phyloP scores from a whole-genome alignment of 2,888 invertebrate genomes.

The Clunio marinus region DNA sequence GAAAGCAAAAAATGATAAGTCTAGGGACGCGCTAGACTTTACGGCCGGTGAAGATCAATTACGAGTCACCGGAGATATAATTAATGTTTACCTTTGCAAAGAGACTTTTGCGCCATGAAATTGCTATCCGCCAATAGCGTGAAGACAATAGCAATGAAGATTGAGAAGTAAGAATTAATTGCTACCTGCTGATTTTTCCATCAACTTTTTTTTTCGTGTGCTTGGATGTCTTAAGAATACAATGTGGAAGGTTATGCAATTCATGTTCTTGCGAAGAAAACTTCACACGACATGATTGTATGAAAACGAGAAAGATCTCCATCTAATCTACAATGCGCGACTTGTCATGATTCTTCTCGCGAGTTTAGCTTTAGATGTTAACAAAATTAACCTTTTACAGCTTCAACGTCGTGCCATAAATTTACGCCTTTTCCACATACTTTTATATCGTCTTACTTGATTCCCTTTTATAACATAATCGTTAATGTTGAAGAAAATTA shows the following conservation, averaged over 20 bases:
- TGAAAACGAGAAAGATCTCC: conserved; percentile 12
- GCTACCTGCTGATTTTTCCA: conserved; percentile 32
- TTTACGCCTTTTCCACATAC: conserved; percentile 30
- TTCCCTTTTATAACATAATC: conserved; percentile 34
- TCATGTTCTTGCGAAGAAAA: not conserved
- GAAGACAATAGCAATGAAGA: conserved; percentile 31
- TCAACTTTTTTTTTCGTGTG: conserved; percentile 20
- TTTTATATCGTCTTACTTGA: not conserved
- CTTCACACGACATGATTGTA: conserved; percentile 18
- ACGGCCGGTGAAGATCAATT: conserved; percentile 18
- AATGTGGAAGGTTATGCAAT: conserved; percentile 10
- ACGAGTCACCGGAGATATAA: conserved; percentile 3
- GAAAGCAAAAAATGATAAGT: too few species aligned
- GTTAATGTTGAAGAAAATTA: conserved; percentile 21
- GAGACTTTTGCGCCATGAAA: not conserved
- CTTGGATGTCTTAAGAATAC: too few species aligned
- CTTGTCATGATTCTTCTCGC: not conserved
- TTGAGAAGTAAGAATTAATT: conserved; percentile 36
- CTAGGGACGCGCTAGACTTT: not conserved
- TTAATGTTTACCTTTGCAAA: conserved; percentile 6
- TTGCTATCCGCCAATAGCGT: not conserved
- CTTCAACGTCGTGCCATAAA: conserved; percentile 30
- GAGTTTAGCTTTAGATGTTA: conserved; percentile 26
- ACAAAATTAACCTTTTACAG: conserved; percentile 36
- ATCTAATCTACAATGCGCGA: conserved; percentile 22